Conservation (phyloP, 2,888 invertebrate species). For the Sphaerophoria taeniata region DNA sequence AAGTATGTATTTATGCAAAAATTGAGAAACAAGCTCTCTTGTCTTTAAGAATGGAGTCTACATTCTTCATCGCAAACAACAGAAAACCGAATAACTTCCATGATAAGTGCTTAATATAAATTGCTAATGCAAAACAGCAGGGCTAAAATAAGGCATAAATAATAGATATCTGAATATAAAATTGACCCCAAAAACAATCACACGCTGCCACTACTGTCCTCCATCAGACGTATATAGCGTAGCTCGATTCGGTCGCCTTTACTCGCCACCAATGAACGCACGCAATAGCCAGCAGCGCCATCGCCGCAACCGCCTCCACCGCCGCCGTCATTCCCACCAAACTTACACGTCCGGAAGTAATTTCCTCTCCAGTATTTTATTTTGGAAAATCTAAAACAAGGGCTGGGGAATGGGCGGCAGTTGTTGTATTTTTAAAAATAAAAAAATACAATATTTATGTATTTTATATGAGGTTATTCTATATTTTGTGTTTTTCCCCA, state of each 20-base stretch:
- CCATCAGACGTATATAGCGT: no score
- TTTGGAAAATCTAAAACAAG: neutral
- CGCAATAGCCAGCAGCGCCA: no score
- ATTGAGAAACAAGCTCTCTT: slow-evolving; percentile 1
- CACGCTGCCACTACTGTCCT: neutral
- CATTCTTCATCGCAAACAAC: neutral
- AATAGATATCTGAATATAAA: slow-evolving; percentile 60
- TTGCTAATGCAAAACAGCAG: slow-evolving; percentile 41
- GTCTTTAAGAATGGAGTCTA: neutral
- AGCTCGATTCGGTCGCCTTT: no score
- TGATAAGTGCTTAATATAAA: slow-evolving; percentile 32
- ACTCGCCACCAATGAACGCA: no score
- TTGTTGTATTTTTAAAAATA: slow-evolving; percentile 13
- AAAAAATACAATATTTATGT: slow-evolving; percentile 43
- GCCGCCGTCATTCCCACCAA: neutral
- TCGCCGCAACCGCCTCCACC: no score
- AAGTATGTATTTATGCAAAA: slow-evolving; percentile 6
- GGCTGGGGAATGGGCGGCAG: slow-evolving; percentile 19
- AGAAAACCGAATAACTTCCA: slow-evolving; percentile 7
- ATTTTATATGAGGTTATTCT: slow-evolving; percentile 61
- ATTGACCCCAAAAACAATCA: slow-evolving; percentile 51
- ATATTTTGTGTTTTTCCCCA: slow-evolving; percentile 32
- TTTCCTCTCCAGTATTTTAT: slow-evolving; percentile 13
- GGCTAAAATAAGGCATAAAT: slow-evolving; percentile 36
- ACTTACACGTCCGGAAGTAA: slow-evolving; percentile 45